phyloP scores from a whole-genome alignment of 2,888 invertebrate genomes.

The Sepioteuthis lessoniana region DNA sequence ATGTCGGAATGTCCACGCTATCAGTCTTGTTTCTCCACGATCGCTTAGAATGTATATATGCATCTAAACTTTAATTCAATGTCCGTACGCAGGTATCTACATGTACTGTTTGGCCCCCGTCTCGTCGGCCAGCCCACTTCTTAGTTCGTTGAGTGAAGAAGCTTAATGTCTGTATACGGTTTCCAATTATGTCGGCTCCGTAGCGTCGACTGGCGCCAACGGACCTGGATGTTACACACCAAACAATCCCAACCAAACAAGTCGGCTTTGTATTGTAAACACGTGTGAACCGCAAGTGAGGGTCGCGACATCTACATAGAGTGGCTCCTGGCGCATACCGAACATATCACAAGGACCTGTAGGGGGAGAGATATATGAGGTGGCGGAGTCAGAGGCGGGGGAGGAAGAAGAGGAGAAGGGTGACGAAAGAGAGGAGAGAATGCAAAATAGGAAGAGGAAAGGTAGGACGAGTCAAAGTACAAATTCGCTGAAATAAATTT shows the following conservation, averaged over 20 bases:
- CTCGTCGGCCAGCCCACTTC: not conserved
- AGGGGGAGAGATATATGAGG: not conserved
- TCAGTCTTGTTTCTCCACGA: too few relatives aligned
- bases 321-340: slow-evolving; percentile 33
- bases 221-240: not conserved
- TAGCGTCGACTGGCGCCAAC: not conserved
- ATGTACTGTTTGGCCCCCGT: slow-evolving; percentile 16
- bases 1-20: too few relatives aligned
- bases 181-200: slow-evolving; percentile 33
- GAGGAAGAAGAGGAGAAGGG: not conserved
- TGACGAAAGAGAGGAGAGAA: not conserved
- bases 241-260: not conserved
- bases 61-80: too few relatives aligned
- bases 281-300: slow-evolving; percentile 1
- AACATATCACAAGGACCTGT: not conserved
- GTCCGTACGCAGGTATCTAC: too few relatives aligned
- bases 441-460: not conserved
- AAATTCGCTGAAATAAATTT: too few relatives aligned
- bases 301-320: slow-evolving; percentile 33
- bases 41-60: too few relatives aligned
- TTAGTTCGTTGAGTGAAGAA: not conserved
- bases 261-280: slow-evolving; percentile 33
- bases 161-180: slow-evolving; percentile 17
- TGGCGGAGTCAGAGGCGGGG: not conserved
- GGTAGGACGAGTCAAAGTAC: too few relatives aligned